Base-by-base conservation (phyloP, 1,140 invertebrate genomes). In the Scaptomyza pallida region DNA sequence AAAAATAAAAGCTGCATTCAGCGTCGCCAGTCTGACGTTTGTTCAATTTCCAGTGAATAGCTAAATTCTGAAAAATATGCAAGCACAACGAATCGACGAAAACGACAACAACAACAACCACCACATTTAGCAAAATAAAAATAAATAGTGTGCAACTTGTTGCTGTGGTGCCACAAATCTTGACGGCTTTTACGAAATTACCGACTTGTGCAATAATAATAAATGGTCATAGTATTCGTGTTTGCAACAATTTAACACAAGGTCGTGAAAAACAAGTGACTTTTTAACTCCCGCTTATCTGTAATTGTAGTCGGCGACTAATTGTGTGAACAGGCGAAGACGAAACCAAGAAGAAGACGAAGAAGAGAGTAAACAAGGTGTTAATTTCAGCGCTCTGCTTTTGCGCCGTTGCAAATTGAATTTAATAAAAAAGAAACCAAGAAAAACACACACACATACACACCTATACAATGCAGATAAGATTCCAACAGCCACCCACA, bases 301-400 rank as follows among this genome's bases (percentile, higher is more conserved):
- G 71, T 78, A 81, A 76, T 61, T 80, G 72, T 72, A 81, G 59
- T 35, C 54, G 70, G 70, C 30, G 41, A 47, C 78, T 81, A 88
- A 88, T 85, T 85, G 72, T 60, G 56, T 69, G 70, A 57, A 61
- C 70, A 75, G 67, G 40, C 56, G 51, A 57, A 26, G 3, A 47
- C 26, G 41, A 50, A 57, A 50, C 35, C 69, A 17, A 23, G 16
- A n/a, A 55, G 50, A 17, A 43, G n/a, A 37, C 23, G 40, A 37
- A 30, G 51, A 63, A 56, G 60, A 62, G 52, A 78, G 78, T 75
- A 86, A 88, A 88, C 78, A 86, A 82, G 70, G 81, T 88, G 82
- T 88, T 88, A 88, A 88, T 86, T 77, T 88, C 55, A 37, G 70
- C 68, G 68, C 61, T 55, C 30, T 40, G 76, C 54, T 55, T 59